Evolutionary conservation across 2,888 invertebrate genomes (phyloP), one percentile per base, ranked within the genome.

Genomic region (Chrysotoxum bicinctum): DNA sequence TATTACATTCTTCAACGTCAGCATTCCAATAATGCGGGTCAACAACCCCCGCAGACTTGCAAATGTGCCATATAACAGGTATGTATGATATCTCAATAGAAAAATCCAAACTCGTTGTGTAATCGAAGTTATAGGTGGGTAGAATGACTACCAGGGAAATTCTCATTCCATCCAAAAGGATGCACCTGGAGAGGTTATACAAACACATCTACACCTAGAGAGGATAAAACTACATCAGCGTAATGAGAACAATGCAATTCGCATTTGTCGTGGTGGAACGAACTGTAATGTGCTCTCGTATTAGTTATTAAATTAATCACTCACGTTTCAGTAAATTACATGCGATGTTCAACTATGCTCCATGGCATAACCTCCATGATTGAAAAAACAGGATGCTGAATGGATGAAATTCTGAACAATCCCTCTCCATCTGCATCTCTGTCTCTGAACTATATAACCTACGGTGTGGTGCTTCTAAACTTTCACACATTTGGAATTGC

Each of bases 401-500:
- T 50, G 9, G 66, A 35, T 76, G 70, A 76, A 79, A 72, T 35
- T 56, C 58, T 23, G 50, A 76, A 54, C 76, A 56, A 16, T 30
- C 10, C 52, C 10, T 45, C 54, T 26, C n/a, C 35, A 70, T 32
- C 21, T 30, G 30, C 21, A 69, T 62, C 70, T 35, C 6, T 35
- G 70, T 37, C 23, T 56, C 35, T 56, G 56, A 32, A 56, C 56
- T 7, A 14, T 37, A 16, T 32, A 30, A 56, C 32, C 19, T 56
- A 35, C 12, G n/a, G 5, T 5, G 26, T 5, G 26, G 16, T 52
- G 80, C 35, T 45, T 43, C 56, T 56, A 60, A 68, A 82, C 52
- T 72, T 77, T 69, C 68, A 73, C 62, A 82, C 77, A 73, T 58
- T n/a, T 58, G 50, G 23, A 50, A 50, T 60, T 77, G 56, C 81